These are phyloP conservation scores for Popillia japonica DNA, from an alignment of 1,140 invertebrate genomes.

Conservation along the genomic window DNA sequence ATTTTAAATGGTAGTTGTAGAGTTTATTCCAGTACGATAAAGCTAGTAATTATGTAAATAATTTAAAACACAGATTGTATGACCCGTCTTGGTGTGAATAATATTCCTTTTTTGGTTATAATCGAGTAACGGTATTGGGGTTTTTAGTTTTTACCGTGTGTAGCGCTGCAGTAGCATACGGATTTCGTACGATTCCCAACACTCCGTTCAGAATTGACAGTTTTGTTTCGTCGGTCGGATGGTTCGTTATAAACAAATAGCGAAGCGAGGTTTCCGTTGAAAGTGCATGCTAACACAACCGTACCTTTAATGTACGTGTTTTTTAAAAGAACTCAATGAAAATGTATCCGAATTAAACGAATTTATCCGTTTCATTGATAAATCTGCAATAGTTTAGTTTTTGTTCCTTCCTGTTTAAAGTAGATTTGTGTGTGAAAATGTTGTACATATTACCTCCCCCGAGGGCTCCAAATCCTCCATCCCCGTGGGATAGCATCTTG, in stretches of 20 bases:
- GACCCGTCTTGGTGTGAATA: constrained; percentile 28
- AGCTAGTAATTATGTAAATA: not conserved
- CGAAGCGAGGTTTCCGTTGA: not conserved
- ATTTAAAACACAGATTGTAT: constrained; percentile 3
- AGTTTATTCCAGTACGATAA: too few relatives aligned
- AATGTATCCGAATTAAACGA: not conserved
- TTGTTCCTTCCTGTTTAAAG: constrained; percentile 7
- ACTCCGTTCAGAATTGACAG: constrained; percentile 5
- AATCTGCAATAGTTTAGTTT: too few relatives aligned
- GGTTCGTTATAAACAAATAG: constrained; percentile 17
- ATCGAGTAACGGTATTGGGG: constrained; percentile 46
- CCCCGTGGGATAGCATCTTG: constrained; percentile 61
- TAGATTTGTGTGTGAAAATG: constrained; percentile 53
- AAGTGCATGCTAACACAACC: constrained; percentile 26
- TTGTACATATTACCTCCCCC: constrained; percentile 63
- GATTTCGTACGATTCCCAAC: constrained; percentile 18
- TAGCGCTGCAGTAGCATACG: constrained; percentile 45
- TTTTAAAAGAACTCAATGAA: not conserved
- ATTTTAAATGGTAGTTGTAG: not conserved
- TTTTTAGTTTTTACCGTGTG: constrained; percentile 47
- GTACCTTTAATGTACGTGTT: not conserved
- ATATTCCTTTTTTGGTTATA: constrained; percentile 44
- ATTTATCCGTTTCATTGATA: constrained; percentile 1
- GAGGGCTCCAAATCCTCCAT: constrained; percentile 62
- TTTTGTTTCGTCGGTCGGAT: constrained; percentile 33